These are phyloP conservation scores for Coreius guichenoti DNA, from an alignment of 2,797 vertebrate genomes.

Conservation along the genomic window DNA sequence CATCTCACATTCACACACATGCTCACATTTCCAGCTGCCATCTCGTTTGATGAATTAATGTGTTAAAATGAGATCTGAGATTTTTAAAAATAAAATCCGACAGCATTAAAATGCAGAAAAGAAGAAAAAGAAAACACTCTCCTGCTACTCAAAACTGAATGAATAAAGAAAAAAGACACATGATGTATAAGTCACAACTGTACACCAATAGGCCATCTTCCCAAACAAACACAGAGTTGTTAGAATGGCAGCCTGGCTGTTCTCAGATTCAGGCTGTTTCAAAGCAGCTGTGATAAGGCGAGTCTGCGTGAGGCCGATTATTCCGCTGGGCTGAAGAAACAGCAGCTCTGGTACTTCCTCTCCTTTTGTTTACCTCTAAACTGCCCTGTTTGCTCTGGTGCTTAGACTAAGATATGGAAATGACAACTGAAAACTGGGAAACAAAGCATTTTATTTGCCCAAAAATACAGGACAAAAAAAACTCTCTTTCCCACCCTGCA, in stretches of 20 bases:
- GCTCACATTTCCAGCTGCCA: constrained; percentile 37
- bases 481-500: neutral
- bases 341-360: constrained; percentile 38
- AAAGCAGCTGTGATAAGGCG: constrained; percentile 46
- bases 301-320: constrained; percentile 49
- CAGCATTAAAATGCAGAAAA: constrained; percentile 1
- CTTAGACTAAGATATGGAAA: constrained; percentile 42
- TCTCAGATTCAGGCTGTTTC: constrained; percentile 37
- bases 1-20: constrained; percentile 38
- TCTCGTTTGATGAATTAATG: constrained; percentile 28
- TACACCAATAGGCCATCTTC: constrained; percentile 17
- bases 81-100: neutral
- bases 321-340: constrained; percentile 48
- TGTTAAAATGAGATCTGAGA: constrained; percentile 21
- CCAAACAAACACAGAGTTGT: constrained; percentile 26
- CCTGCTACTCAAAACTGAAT: neutral
- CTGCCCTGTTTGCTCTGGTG: constrained; percentile 19
- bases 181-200: neutral
- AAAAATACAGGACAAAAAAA: constrained; percentile 15
- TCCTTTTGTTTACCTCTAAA: constrained; percentile 46
- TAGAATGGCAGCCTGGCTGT: constrained; percentile 11
- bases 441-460: constrained; percentile 1
- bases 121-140: neutral
- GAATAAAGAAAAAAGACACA: neutral
- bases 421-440: constrained; percentile 2